phyloP scores from a whole-genome alignment of 2,888 invertebrate species.

The Ichneumoninae sp. region DNA sequence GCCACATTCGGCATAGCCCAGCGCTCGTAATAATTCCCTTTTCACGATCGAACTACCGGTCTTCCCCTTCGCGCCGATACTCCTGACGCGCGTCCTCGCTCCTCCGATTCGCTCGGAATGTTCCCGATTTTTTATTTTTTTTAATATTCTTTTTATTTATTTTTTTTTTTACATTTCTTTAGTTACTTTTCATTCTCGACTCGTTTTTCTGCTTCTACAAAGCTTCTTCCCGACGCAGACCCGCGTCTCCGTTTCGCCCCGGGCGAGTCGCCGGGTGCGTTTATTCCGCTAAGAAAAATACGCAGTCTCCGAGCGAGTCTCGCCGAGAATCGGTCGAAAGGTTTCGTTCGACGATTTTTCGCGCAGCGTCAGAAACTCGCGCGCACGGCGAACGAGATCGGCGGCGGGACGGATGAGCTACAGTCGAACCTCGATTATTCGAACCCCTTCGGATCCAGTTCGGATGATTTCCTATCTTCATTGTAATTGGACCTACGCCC shows the following conservation, averaged over 20 bases:
- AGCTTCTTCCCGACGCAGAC: background rate
- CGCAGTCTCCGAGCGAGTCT: no score
- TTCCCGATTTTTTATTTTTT: background rate
- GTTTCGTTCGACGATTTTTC: no score
- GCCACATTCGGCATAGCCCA: constrained; percentile 42
- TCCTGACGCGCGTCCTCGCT: constrained; percentile 14
- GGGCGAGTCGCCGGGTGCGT: no score
- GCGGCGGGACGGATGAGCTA: no score
- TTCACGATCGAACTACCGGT: constrained; percentile 1
- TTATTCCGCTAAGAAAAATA: no score
- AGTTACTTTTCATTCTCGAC: constrained; percentile 5
- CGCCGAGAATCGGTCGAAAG: no score
- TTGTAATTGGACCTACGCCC: no score
- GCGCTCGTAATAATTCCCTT: constrained; percentile 22
- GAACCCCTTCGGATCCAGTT: no score
- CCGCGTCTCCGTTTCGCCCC: constrained; percentile 4
- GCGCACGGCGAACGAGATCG: no score
- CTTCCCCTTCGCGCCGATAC: constrained; percentile 6
- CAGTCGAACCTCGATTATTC: no score
- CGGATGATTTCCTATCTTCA: no score
- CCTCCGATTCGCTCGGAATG: constrained; percentile 2
- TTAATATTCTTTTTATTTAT: background rate
- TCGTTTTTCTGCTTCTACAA: background rate
- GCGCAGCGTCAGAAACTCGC: no score
- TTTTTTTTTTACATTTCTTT: background rate